Evolutionary conservation across 1,140 invertebrate species (phyloP).

Genomic region (Drosophila malerkotliana): DNA sequence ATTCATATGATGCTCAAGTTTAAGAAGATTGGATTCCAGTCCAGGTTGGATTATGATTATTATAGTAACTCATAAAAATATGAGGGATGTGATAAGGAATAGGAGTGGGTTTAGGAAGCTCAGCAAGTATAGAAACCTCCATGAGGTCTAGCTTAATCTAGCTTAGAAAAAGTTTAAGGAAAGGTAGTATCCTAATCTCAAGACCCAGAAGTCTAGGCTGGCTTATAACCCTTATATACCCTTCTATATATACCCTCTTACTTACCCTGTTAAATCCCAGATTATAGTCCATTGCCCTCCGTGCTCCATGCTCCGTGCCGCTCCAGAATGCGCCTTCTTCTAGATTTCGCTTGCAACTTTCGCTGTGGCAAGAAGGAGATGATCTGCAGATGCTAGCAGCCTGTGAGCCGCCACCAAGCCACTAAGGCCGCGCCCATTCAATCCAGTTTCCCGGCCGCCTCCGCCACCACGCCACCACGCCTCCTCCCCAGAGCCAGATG

Average conservation of each 20-base stretch:
- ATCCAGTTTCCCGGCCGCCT: slow-evolving; percentile 57
- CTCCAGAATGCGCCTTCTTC: slow-evolving; percentile 26
- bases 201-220: no score
- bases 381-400: slow-evolving; percentile 57
- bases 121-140: no score
- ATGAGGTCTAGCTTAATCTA: no score
- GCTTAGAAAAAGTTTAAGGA: no score
- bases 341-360: slow-evolving; percentile 50
- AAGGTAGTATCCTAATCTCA: no score
- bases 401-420: slow-evolving; percentile 6
- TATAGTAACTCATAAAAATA: no score
- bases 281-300: slow-evolving; percentile 7
- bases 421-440: slow-evolving; percentile 52
- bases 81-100: no score
- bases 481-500: not conserved
- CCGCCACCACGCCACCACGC: not conserved
- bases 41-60: no score
- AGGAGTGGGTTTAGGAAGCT: no score
- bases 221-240: not conserved
- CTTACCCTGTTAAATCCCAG: not conserved
- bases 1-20: no score
- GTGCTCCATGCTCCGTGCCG: not conserved
- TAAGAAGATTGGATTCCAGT: no score
- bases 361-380: slow-evolving; percentile 45
- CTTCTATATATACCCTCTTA: not conserved